Percentiles rank a stretch among this genome's conserved stretches.
phyloP scores from a whole-genome alignment of 2,888 invertebrate species.

The Brachyopa scutellaris region DNA sequence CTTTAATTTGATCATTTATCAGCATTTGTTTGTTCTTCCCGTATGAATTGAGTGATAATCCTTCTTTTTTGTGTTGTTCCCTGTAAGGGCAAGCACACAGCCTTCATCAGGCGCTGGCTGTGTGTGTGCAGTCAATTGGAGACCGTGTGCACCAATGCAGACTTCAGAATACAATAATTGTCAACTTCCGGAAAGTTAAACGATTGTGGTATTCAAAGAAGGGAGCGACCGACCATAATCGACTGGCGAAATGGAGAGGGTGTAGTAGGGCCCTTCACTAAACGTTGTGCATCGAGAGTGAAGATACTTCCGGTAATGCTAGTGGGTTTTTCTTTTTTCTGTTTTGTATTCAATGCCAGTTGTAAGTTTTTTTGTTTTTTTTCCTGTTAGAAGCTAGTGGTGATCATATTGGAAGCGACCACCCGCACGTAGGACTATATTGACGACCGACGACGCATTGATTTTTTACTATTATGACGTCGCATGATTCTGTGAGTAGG shows the following conservation, averaged over 20 bases:
- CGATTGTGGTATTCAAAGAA: slow-evolving; percentile 54
- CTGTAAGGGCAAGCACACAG: slow-evolving; percentile 25
- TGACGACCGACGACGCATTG: no score
- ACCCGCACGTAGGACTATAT: no score
- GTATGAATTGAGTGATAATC: slow-evolving; percentile 35
- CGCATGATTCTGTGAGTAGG: no score
- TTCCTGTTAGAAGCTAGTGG: no score
- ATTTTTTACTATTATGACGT: no score
- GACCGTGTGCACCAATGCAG: slow-evolving; percentile 55
- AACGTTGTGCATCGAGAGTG: slow-evolving; percentile 33
- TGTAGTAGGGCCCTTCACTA: slow-evolving; percentile 4
- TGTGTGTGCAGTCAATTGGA: slow-evolving; percentile 45
- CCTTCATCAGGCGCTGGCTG: slow-evolving; percentile 10
- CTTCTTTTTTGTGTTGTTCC: neutral
- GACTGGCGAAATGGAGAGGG: slow-evolving; percentile 18
- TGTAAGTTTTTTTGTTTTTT: no score
- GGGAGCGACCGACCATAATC: slow-evolving; percentile 18
- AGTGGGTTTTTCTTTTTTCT: no score
- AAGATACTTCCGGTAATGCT: slow-evolving; percentile 46
- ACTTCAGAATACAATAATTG: slow-evolving; percentile 62
- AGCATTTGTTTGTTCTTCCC: slow-evolving; percentile 23
- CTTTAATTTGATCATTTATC: slow-evolving; percentile 39
- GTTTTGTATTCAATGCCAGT: no score
- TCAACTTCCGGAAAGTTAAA: slow-evolving; percentile 70
- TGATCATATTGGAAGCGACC: no score